Evolutionary conservation across 2,113 vertebrate species (phyloP).

Genomic region (Polypterus senegalus): DNA sequence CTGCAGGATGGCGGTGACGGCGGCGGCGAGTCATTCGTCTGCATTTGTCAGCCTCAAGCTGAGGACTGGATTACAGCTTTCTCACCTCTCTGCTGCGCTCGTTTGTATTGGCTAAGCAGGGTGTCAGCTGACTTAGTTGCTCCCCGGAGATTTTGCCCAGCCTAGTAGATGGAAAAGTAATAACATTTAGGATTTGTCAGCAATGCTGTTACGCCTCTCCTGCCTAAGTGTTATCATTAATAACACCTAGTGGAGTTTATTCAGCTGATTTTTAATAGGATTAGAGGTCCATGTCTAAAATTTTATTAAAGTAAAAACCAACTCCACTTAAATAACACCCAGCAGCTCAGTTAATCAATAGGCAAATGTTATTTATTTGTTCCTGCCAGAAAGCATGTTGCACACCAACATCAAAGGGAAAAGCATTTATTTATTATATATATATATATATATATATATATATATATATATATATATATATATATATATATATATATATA

Average conservation of each 20-base stretch:
- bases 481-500: too few relatives aligned
- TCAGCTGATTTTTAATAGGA: background rate
- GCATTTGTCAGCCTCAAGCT: too few relatives aligned
- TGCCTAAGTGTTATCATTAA: background rate
- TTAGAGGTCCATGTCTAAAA: background rate
- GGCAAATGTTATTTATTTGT: background rate
- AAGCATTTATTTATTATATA: too few relatives aligned
- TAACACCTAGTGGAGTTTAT: background rate
- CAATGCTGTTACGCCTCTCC: background rate
- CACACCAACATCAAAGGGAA: too few relatives aligned
- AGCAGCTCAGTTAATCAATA: background rate
- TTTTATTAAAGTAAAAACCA: background rate
- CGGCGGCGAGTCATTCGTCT: too few relatives aligned
- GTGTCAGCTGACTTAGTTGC: background rate
- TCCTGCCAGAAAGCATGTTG: too few relatives aligned
- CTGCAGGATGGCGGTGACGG: too few relatives aligned
- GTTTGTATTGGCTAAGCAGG: background rate
- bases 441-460: too few relatives aligned
- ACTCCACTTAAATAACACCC: background rate
- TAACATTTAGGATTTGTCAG: background rate
- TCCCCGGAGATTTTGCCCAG: background rate
- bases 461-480: too few relatives aligned
- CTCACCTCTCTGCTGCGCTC: too few relatives aligned
- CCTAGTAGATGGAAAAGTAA: background rate
- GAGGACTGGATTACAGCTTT: too few relatives aligned